Conservation (phyloP, 1,140 invertebrate genomes). For the Micrasema minimum region DNA sequence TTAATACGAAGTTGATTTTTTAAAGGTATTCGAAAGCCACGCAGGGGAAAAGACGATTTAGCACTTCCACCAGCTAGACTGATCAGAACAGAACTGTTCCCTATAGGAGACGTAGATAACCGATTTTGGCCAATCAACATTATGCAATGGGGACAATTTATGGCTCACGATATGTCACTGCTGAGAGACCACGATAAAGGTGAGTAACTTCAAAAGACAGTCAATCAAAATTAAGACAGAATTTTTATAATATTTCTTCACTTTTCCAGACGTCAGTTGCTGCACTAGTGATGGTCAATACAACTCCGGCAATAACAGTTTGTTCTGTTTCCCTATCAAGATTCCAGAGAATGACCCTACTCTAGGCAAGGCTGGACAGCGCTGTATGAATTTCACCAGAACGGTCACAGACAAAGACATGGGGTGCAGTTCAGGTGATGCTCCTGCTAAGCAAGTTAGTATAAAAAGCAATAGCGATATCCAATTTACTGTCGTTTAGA, state of each 20-base stretch:
- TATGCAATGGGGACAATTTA: slow-evolving; percentile 90
- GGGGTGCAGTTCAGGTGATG: slow-evolving; percentile 63
- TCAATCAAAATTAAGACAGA: no score
- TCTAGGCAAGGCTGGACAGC: slow-evolving; percentile 33
- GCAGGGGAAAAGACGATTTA: no score
- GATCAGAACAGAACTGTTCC: slow-evolving; percentile 73
- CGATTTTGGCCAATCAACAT: slow-evolving; percentile 78
- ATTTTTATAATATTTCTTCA: no score
- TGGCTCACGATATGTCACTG: slow-evolving; percentile 88
- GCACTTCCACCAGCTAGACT: slow-evolving; percentile 71
- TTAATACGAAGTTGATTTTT: no score
- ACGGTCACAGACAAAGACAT: slow-evolving; percentile 64
- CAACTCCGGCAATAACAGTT: background rate
- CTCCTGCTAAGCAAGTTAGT: slow-evolving; percentile 36
- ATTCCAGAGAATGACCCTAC: slow-evolving; percentile 29
- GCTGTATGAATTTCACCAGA: slow-evolving; percentile 56
- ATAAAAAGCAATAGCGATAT: background rate
- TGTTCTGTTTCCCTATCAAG: slow-evolving; percentile 47
- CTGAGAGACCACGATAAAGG: no score
- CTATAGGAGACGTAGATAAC: slow-evolving; percentile 74
- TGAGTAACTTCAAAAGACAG: no score
- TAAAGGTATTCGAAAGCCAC: slow-evolving; percentile 6
- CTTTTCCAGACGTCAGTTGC: slow-evolving; percentile 35
- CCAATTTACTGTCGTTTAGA: background rate
- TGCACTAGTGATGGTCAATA: slow-evolving; percentile 36